These are phyloP conservation scores for Gavialis gangeticus DNA, from an alignment of 2,113 vertebrate genomes.

Conservation along the genomic window DNA sequence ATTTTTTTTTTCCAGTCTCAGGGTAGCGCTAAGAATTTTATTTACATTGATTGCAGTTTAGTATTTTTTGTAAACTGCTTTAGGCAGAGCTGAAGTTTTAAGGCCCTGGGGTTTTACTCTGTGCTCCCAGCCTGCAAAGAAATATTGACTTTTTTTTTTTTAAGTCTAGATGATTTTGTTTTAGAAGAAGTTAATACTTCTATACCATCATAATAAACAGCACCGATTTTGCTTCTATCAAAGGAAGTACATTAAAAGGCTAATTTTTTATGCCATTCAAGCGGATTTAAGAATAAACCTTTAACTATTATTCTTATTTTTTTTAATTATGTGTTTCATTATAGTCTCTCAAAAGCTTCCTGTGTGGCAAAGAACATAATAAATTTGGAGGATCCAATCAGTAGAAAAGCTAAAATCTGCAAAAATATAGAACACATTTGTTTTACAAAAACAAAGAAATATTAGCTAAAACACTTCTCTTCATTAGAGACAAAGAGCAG, in stretches of 20 bases:
- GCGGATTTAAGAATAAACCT: conserved; percentile 77
- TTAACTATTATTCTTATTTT: conserved; percentile 44
- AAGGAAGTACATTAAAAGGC: conserved; percentile 81
- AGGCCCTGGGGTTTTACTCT: conserved; percentile 89
- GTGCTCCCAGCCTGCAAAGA: conserved; percentile 86
- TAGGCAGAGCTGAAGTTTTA: conserved; percentile 89
- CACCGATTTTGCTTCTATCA: conserved; percentile 77
- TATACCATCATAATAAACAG: conserved; percentile 76
- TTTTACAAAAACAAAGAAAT: conserved; percentile 83
- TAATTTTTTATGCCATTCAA: conserved; percentile 71
- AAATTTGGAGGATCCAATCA: conserved; percentile 82
- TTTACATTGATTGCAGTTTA: conserved; percentile 86
- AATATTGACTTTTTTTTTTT: conserved; percentile 85
- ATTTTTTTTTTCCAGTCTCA: conserved; percentile 82
- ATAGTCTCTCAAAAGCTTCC: conserved; percentile 74
- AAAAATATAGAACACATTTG: conserved; percentile 84
- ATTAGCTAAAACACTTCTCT: conserved; percentile 69
- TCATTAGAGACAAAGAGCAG: conserved; percentile 77
- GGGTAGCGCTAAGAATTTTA: conserved; percentile 84
- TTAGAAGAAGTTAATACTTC: conserved; percentile 86
- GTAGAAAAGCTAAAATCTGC: conserved; percentile 84
- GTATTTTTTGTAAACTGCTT: conserved; percentile 87
- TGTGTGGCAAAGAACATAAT: conserved; percentile 70
- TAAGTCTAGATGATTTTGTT: conserved; percentile 86
- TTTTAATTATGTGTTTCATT: conserved; percentile 40